A percentile compares a stretch with the other conserved stretches of the same genome.
Conservation (phyloP, 2,888 invertebrate genomes). For the Callimorpha dominula region DNA sequence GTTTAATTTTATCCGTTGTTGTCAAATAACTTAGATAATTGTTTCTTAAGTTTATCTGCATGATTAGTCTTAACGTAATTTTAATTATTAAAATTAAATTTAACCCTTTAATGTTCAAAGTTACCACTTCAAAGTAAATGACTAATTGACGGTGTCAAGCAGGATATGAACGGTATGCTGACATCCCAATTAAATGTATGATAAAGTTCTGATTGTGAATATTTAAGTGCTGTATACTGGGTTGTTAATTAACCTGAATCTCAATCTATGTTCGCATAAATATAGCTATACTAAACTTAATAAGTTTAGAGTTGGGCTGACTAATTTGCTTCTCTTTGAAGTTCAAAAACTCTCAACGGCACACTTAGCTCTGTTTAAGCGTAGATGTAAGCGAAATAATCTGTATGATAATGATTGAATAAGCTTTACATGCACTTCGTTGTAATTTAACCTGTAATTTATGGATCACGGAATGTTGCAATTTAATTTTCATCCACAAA, state of each 20-base stretch:
- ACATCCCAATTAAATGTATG: constrained; percentile 21
- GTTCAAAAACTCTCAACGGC: not conserved
- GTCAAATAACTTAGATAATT: constrained; percentile 22
- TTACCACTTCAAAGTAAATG: constrained; percentile 21
- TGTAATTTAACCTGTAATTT: constrained; percentile 25
- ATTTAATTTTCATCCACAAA: not conserved
- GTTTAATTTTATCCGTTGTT: not conserved
- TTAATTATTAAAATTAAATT: constrained; percentile 29
- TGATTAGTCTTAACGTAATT: constrained; percentile 20
- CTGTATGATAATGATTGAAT: constrained; percentile 2
- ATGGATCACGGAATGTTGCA: not conserved
- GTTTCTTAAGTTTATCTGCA: constrained; percentile 21
- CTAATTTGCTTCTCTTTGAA: constrained; percentile 10
- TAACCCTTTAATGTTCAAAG: constrained; percentile 10
- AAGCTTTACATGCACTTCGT: constrained; percentile 11
- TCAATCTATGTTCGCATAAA: not conserved
- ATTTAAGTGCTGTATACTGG: constrained; percentile 6
- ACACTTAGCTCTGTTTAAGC: not conserved
- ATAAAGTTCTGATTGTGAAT: constrained; percentile 19
- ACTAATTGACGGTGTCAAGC: constrained; percentile 20
- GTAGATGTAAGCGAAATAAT: not conserved
- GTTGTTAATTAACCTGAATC: constrained; percentile 13
- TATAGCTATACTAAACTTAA: not conserved
- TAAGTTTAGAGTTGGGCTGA: not conserved
- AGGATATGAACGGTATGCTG: constrained; percentile 11